phyloP scores from a whole-genome alignment of 2,888 invertebrate species.

The Adineta ricciae region DNA sequence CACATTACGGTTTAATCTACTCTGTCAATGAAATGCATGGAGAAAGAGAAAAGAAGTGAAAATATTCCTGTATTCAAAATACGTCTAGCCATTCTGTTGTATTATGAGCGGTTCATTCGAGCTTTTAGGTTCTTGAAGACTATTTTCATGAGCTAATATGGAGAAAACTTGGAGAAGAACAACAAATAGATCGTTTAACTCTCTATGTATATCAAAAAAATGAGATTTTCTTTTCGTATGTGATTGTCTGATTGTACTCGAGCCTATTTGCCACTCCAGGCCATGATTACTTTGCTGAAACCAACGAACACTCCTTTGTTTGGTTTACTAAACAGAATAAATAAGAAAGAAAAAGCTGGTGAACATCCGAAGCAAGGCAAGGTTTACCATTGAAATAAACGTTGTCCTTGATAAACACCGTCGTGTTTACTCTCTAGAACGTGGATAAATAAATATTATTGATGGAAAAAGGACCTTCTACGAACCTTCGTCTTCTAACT shows the following conservation, averaged over 20 bases:
- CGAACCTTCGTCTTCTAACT: constrained; percentile 48
- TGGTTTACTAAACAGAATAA: constrained; percentile 44
- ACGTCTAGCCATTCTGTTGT: background rate
- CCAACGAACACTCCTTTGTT: constrained; percentile 50
- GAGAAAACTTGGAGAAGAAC: background rate
- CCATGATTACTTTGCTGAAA: constrained; percentile 47
- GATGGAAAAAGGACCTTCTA: background rate
- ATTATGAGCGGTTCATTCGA: background rate
- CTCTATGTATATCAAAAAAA: background rate
- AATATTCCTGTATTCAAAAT: background rate
- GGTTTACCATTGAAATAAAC: constrained; percentile 48
- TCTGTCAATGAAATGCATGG: background rate
- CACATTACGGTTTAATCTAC: background rate
- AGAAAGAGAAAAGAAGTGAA: background rate
- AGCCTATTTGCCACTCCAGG: constrained; percentile 34
- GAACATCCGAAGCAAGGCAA: background rate
- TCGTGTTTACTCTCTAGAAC: constrained; percentile 49
- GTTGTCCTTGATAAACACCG: constrained; percentile 45
- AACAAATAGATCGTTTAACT: background rate
- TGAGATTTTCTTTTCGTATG: no score
- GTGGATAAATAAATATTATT: constrained; percentile 22
- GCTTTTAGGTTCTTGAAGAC: background rate
- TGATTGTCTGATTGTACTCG: background rate
- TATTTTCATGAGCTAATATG: background rate
- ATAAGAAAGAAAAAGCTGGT: background rate